Base-by-base conservation (phyloP, 2,113 vertebrate genomes). In the Cyanistes caeruleus region DNA sequence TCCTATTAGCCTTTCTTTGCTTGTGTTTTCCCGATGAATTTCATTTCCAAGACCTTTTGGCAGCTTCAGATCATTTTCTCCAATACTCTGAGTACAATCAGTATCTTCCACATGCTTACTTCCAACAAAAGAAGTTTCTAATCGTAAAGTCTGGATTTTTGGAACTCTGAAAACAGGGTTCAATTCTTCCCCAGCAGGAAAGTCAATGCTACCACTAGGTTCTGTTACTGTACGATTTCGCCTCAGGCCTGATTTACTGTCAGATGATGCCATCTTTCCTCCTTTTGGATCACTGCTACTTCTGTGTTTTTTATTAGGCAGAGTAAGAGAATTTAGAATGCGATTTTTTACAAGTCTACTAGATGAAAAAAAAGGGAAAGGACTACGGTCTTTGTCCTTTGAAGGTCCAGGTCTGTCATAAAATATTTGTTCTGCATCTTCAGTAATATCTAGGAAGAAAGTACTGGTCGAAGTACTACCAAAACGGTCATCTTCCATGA, bases 221-320 rank as follows among this genome's bases (percentile, higher is more conserved):
- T 99, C 99, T 4, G 99, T 99, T 80, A 99, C 98, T 0, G 99
- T 99, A 97, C 99, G 97, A 96, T 99, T 98, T 86, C 99, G 97
- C 77, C 99, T 98, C 92, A 98, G 97, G 30, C 97, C 98, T 5
- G 97, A 97, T 90, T 99, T 99, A 84, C 96, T 98, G 48, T 99
- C 99, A 49, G 97, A 98, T 3, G 98, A 98, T 5, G 98, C 96
- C 49, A 98, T 58, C 78, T 99, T 99, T 87, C 97, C 98, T 52
- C 98, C 98, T 98, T 99, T 99, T 51, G 98, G 98, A 97, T 99
- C 99, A 77, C 98, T 99, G 93, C 98, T 99, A 92, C 99, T 99
- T 79, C 99, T 99, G 23, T 99, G 98, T 77, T 99, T 99, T 98
- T 99, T 99, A 97, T 98, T 99, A 27, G 99, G 99, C 13, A 99